A percentile compares a stretch with the other conserved stretches of the same genome.
phyloP scores from a whole-genome alignment of 2,888 invertebrate species.

The Caenorhabditis plicata region DNA sequence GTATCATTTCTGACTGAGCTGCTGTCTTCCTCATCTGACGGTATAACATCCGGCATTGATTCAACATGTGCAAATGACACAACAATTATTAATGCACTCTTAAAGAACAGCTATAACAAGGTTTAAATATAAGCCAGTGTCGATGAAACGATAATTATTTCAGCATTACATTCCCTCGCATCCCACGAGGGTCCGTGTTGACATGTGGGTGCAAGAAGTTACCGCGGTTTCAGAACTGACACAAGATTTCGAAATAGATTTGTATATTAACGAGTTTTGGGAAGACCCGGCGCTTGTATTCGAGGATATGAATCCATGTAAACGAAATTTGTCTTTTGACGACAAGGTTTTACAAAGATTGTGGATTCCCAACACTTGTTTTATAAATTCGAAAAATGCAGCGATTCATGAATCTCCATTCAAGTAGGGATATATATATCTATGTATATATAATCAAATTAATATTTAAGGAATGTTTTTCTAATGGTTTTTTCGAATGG shows the following conservation, averaged over 20 bases:
- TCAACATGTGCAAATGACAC: constrained; percentile 64
- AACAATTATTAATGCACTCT: constrained; percentile 59
- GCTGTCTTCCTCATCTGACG: constrained; percentile 54
- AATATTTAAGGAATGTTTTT: constrained; percentile 57
- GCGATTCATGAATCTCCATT: constrained; percentile 65
- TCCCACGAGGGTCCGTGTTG: constrained; percentile 62
- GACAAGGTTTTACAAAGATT: constrained; percentile 60
- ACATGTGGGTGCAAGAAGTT: constrained; percentile 66
- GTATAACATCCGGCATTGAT: constrained; percentile 28
- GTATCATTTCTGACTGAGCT: constrained; percentile 64
- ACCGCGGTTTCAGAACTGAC: constrained; percentile 64
- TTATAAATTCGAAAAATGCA: constrained; percentile 64
- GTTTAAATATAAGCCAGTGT: constrained; percentile 7
- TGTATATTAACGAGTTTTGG: constrained; percentile 66
- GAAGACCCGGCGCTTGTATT: constrained; percentile 63
- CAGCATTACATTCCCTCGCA: constrained; percentile 64
- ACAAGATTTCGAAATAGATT: constrained; percentile 65
- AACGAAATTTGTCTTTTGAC: constrained; percentile 64
- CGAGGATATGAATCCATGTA: constrained; percentile 65
- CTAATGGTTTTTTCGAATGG: constrained; percentile 65
- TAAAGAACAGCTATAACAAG: constrained; percentile 62
- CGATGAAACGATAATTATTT: constrained; percentile 2
- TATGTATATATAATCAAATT: background rate
- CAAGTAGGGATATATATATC: constrained; percentile 26
- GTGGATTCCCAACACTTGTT: constrained; percentile 65